Evolutionary conservation across 2,888 invertebrate species (phyloP).

Genomic region (Tachina lurida): DNA sequence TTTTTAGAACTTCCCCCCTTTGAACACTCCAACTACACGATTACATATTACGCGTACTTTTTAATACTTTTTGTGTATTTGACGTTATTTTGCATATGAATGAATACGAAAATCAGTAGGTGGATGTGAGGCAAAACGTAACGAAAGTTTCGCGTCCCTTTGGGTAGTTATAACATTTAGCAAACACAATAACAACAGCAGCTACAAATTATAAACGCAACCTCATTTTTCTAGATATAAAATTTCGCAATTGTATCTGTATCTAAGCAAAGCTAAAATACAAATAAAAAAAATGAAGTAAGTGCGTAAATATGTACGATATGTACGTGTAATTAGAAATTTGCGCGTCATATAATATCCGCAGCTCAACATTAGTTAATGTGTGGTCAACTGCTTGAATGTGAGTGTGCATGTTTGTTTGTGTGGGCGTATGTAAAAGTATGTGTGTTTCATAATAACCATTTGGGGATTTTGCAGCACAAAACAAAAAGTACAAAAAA

Average conservation of each 20-base stretch:
- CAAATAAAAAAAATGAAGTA: neutral
- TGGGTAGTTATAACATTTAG: conserved; percentile 53
- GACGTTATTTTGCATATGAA: conserved; percentile 66
- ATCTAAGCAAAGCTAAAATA: conserved; percentile 47
- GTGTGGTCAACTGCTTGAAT: conserved; percentile 61
- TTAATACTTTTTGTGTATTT: conserved; percentile 66
- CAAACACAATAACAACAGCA: conserved; percentile 39
- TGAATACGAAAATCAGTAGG: conserved; percentile 38
- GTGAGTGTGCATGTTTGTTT: neutral
- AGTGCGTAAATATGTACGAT: too few relatives aligned
- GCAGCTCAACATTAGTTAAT: conserved; percentile 65
- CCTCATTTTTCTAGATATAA: conserved; percentile 36
- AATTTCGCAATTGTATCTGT: conserved; percentile 33
- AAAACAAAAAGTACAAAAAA: neutral
- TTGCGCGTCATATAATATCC: conserved; percentile 68
- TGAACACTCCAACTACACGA: neutral
- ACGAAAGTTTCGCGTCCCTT: conserved; percentile 66
- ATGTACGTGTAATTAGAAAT: conserved; percentile 69
- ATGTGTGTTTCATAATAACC: conserved; percentile 16
- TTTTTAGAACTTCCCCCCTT: conserved; percentile 33
- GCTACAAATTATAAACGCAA: conserved; percentile 3
- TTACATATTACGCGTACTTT: conserved; percentile 55
- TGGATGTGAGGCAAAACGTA: conserved; percentile 2
- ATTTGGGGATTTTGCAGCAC: conserved; percentile 58
- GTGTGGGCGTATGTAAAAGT: neutral